Percentiles rank a stretch among this genome's conserved stretches.
These are phyloP conservation scores for Lepidocyrtoides sp. DNA, from an alignment of 2,888 invertebrate species.

Conservation along the genomic window DNA sequence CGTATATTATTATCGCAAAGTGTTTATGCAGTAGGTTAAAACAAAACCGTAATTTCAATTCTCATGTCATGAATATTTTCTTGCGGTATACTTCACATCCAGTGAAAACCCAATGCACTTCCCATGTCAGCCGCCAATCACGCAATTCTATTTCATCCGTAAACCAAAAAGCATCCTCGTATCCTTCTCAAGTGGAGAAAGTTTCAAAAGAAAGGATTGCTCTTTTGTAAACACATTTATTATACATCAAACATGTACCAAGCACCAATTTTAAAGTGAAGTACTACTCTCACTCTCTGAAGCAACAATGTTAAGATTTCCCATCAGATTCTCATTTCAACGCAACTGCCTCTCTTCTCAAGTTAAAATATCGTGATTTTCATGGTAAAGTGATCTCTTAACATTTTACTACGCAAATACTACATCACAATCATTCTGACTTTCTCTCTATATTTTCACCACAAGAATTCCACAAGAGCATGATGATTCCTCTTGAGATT, in stretches of 20 bases:
- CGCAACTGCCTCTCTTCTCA: background rate
- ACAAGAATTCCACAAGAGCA: background rate
- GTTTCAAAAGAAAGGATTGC: conserved; percentile 50
- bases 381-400: conserved; percentile 36
- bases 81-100: conserved; percentile 15
- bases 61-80: conserved; percentile 39
- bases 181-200: conserved; percentile 69
- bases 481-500: conserved; percentile 39
- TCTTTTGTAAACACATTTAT: too few relatives aligned
- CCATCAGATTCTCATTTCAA: conserved; percentile 41
- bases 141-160: conserved; percentile 44
- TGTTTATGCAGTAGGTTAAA: background rate
- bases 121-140: conserved; percentile 73
- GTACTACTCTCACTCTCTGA: background rate
- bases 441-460: background rate
- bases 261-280: background rate
- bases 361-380: conserved; percentile 46
- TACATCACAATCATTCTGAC: conserved; percentile 1
- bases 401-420: conserved; percentile 8
- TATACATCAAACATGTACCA: background rate
- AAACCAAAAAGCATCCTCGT: background rate
- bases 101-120: conserved; percentile 47
- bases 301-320: conserved; percentile 18
- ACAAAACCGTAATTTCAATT: background rate
- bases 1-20: background rate